Evolutionary conservation across 2,797 vertebrate genomes (phyloP).

Genomic region (Phoeniculus purpureus): DNA sequence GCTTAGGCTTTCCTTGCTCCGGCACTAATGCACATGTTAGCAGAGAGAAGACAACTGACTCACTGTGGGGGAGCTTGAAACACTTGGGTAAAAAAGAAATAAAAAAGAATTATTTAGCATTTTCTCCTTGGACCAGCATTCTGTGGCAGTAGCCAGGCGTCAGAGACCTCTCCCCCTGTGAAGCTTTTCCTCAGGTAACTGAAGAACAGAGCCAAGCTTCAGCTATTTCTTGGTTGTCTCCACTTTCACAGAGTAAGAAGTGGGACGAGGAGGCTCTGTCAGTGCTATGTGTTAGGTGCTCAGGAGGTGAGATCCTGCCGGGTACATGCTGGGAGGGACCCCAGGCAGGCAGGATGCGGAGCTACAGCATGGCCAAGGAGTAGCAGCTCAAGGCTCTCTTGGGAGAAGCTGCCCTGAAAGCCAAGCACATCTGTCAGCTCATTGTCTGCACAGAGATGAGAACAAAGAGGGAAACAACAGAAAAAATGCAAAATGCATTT

Average conservation of each 20-base stretch:
- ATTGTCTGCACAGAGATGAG: background rate
- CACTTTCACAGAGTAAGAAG: fast-evolving
- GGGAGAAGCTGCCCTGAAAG: background rate
- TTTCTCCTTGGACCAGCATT: background rate
- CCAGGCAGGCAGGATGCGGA: no score
- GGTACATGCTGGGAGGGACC: background rate
- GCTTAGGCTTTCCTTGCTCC: background rate
- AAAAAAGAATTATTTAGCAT: background rate
- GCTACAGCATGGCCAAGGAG: background rate
- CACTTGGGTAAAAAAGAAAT: background rate
- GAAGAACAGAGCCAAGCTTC: background rate
- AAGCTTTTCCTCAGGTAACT: background rate
- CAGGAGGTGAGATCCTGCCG: background rate
- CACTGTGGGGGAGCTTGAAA: background rate
- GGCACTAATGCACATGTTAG: background rate
- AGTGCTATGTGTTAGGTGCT: background rate
- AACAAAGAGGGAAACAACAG: constrained; percentile 47
- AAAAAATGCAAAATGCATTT: constrained; percentile 57
- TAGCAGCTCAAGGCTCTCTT: background rate
- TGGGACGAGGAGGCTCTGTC: background rate
- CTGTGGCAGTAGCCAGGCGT: background rate
- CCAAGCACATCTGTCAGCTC: constrained; percentile 40
- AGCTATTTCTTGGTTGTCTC: fast-evolving
- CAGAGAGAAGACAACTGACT: background rate
- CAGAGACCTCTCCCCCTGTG: background rate